A percentile compares a stretch with the other conserved stretches of the same genome.
Evolutionary conservation across 1,140 invertebrate genomes (phyloP).

Genomic region (Drosophila hydei): DNA sequence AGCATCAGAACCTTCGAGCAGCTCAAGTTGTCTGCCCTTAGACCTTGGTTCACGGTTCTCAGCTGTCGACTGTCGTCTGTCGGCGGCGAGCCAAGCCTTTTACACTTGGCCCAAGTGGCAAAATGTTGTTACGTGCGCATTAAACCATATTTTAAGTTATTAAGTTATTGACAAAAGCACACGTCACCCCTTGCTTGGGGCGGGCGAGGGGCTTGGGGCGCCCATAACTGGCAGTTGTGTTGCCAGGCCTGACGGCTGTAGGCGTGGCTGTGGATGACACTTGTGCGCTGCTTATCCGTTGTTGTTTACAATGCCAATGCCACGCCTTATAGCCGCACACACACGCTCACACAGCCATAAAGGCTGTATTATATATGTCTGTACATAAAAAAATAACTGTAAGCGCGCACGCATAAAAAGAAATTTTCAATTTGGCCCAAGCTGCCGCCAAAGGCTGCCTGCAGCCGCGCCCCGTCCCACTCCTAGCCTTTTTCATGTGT

Average conservation of each 20-base stretch:
- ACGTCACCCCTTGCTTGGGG: slow-evolving; percentile 72
- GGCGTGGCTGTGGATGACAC: slow-evolving; percentile 61
- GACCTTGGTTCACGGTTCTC: slow-evolving; percentile 29
- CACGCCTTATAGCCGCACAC: slow-evolving; percentile 58
- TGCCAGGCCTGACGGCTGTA: slow-evolving; percentile 33
- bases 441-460: slow-evolving; percentile 40
- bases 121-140: slow-evolving; percentile 82
- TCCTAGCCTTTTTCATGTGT: slow-evolving; percentile 11
- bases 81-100: slow-evolving; percentile 46
- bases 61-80: slow-evolving; percentile 12
- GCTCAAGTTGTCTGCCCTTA: slow-evolving; percentile 25
- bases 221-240: slow-evolving; percentile 42
- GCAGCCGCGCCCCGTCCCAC: not conserved
- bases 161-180: slow-evolving; percentile 82
- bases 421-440: slow-evolving; percentile 69
- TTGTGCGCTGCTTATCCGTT: slow-evolving; percentile 77
- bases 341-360: slow-evolving; percentile 30
- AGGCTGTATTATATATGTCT: slow-evolving; percentile 71
- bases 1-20: not conserved
- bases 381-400: slow-evolving; percentile 73
- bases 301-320: slow-evolving; percentile 73
- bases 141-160: slow-evolving; percentile 83
- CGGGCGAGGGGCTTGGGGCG: not conserved
- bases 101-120: slow-evolving; percentile 76
- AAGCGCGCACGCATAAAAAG: slow-evolving; percentile 68